A percentile compares a stretch with the other conserved stretches of the same genome.
These are phyloP conservation scores for Bettongia penicillata DNA, from an alignment of 2,113 vertebrate genomes.

Conservation along the genomic window DNA sequence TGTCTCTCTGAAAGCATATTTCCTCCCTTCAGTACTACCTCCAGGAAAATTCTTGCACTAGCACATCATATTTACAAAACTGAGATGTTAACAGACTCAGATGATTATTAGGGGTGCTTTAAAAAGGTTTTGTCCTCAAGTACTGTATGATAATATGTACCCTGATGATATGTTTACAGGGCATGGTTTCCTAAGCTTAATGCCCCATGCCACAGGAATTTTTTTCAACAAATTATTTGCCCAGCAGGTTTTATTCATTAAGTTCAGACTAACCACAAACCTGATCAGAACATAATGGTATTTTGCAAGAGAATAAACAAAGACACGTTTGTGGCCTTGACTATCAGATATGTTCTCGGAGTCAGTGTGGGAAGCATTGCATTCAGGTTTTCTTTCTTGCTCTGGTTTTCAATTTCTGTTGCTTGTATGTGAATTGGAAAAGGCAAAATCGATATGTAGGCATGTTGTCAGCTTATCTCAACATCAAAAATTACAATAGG, in stretches of 20 bases:
- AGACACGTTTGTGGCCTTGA: slow-evolving; percentile 1
- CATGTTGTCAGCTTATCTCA: background rate
- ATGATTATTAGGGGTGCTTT: background rate
- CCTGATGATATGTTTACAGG: background rate
- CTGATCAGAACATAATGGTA: slow-evolving; percentile 16
- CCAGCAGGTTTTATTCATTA: slow-evolving; percentile 14
- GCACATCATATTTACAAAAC: background rate
- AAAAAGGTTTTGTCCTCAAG: background rate
- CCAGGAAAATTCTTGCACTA: background rate
- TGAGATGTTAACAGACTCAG: background rate
- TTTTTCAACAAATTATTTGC: slow-evolving; percentile 9
- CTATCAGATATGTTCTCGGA: background rate
- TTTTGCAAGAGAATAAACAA: slow-evolving; percentile 9
- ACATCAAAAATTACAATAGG: background rate
- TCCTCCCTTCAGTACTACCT: background rate
- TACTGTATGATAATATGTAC: background rate
- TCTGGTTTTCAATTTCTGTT: background rate
- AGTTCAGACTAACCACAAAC: background rate
- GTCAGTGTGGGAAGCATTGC: background rate
- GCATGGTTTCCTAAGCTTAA: background rate
- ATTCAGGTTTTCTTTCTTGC: background rate
- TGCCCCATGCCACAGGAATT: slow-evolving; percentile 1
- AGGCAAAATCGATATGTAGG: background rate
- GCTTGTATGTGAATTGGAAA: background rate
- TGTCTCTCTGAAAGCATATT: background rate